Evolutionary conservation across 2,888 invertebrate species (phyloP).

Genomic region (Thalpophila matura): DNA sequence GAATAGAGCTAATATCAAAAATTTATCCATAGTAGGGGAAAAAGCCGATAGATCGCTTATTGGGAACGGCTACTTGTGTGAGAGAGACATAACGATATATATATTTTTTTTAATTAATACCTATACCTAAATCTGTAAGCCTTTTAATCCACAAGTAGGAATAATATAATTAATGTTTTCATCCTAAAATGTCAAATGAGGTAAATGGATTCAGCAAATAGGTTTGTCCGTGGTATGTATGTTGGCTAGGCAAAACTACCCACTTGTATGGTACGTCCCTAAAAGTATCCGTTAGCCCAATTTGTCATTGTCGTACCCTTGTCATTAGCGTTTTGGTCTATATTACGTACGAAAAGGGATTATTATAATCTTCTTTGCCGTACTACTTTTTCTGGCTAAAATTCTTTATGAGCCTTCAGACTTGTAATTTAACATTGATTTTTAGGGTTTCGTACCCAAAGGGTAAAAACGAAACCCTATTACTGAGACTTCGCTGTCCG

Average conservation of each 20-base stretch:
- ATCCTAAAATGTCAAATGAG: background rate
- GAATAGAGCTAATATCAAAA: too few species aligned
- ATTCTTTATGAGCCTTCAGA: too few species aligned
- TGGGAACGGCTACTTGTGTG: too few species aligned
- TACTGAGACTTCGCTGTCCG: too few species aligned
- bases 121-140: too few species aligned
- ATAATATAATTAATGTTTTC: constrained; percentile 27
- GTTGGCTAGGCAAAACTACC: constrained; percentile 20
- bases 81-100: too few species aligned
- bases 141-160: background rate
- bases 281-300: constrained; percentile 26
- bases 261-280: constrained; percentile 32
- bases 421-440: too few species aligned
- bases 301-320: constrained; percentile 53
- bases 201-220: constrained; percentile 19
- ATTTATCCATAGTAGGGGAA: too few species aligned
- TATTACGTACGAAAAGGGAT: constrained; percentile 29
- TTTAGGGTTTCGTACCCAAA: too few species aligned
- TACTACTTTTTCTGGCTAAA: constrained; percentile 11
- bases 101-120: too few species aligned
- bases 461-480: too few species aligned
- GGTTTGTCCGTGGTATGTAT: constrained; percentile 19
- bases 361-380: constrained; percentile 31
- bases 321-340: constrained; percentile 29
- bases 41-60: too few species aligned